These are phyloP conservation scores for Halictus rubicundus DNA, from an alignment of 1,140 invertebrate genomes.

Conservation along the genomic window DNA sequence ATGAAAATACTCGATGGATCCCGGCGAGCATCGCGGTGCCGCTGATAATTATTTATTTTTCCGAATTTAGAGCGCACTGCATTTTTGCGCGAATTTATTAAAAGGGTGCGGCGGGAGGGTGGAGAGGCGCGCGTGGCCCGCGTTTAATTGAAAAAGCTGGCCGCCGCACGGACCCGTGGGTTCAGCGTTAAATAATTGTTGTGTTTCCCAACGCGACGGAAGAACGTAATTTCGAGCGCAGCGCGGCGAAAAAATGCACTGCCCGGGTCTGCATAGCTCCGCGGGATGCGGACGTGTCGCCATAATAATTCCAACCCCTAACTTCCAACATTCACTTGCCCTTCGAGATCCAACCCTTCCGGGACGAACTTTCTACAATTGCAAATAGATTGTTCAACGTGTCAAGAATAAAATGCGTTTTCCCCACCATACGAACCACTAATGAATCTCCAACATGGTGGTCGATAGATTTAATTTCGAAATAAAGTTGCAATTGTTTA, in stretches of 20 bases:
- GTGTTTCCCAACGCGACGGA: slow-evolving; percentile 41
- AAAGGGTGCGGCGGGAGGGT: not conserved
- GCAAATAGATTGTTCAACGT: too few relatives aligned
- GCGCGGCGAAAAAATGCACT: slow-evolving; percentile 23
- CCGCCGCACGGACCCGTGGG: not conserved
- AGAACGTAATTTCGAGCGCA: slow-evolving; percentile 35
- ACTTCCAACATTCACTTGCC: too few relatives aligned
- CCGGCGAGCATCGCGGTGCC: slow-evolving; percentile 5
- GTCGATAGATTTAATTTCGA: too few relatives aligned
- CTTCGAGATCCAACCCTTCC: too few relatives aligned
- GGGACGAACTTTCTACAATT: too few relatives aligned
- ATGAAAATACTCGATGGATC: not conserved
- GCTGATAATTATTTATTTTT: slow-evolving; percentile 42
- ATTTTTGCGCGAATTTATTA: slow-evolving; percentile 46
- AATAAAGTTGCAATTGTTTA: too few relatives aligned
- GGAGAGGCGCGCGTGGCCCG: not conserved
- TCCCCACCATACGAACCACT: too few relatives aligned
- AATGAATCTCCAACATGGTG: too few relatives aligned
- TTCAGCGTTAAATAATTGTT: slow-evolving; percentile 47
- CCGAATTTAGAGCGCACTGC: slow-evolving; percentile 30
- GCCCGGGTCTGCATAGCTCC: slow-evolving; percentile 21
- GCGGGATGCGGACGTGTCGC: not conserved
- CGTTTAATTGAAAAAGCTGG: slow-evolving; percentile 44
- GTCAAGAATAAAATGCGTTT: too few relatives aligned
- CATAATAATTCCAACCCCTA: slow-evolving; percentile 4